A percentile compares a stretch with the other conserved stretches of the same genome.
These are phyloP conservation scores for Anguilla obscura DNA, from an alignment of 2,797 vertebrate species.

Conservation along the genomic window DNA sequence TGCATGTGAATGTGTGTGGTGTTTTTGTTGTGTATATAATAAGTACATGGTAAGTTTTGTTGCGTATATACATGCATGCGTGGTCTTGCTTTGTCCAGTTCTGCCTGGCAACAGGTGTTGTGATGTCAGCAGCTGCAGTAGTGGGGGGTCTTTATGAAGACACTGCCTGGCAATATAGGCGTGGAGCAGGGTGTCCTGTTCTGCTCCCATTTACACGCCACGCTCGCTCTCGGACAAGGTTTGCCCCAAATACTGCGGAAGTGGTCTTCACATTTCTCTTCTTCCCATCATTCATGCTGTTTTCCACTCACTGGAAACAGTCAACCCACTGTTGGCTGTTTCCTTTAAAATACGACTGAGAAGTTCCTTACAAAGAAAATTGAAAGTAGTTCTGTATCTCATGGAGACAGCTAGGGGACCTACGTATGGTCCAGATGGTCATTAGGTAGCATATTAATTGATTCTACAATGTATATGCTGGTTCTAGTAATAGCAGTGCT, in stretches of 20 bases:
- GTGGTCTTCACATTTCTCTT: neutral
- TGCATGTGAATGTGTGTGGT: too few relatives aligned
- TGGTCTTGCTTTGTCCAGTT: neutral
- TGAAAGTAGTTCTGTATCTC: neutral
- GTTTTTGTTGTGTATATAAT: neutral
- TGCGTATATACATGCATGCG: neutral
- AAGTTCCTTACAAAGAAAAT: neutral
- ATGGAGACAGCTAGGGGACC: neutral
- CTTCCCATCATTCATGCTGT: neutral
- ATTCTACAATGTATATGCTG: neutral
- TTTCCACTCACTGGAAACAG: neutral
- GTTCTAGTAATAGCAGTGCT: neutral
- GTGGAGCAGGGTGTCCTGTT: neutral
- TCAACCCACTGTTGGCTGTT: neutral
- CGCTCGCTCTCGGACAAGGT: neutral
- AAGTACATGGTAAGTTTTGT: neutral
- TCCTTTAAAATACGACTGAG: neutral
- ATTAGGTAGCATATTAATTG: neutral
- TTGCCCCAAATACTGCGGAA: neutral
- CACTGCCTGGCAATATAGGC: neutral
- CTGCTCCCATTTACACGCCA: neutral
- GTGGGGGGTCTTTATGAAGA: neutral
- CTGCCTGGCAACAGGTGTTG: neutral
- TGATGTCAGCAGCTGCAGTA: neutral
- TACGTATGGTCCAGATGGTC: neutral